These are phyloP conservation scores for Montipora sp. DNA, from an alignment of 64 coral and sea anemone species.

Conservation along the genomic window DNA sequence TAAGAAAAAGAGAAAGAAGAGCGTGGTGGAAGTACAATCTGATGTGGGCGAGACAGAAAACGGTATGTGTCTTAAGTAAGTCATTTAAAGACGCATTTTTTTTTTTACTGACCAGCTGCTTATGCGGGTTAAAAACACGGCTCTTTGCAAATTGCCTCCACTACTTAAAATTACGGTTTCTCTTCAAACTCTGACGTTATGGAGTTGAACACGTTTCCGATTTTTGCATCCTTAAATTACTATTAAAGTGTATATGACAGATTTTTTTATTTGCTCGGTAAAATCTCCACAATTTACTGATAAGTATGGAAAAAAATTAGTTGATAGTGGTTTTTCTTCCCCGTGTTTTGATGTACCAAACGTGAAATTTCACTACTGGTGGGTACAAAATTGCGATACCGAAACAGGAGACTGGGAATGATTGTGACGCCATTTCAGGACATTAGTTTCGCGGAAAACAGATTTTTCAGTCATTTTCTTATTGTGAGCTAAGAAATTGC, in stretches of 20 bases:
- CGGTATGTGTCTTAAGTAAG: neutral
- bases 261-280: too few species aligned
- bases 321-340: neutral
- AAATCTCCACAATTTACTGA: neutral
- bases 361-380: neutral
- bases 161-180: too few species aligned
- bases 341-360: neutral
- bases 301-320: neutral
- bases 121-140: too few species aligned
- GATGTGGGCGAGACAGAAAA: constrained; percentile 8
- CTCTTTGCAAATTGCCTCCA: too few species aligned
- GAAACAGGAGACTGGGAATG: neutral
- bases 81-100: neutral
- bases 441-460: too few species aligned
- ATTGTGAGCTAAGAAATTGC: neutral
- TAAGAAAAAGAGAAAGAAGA: constrained; percentile 49
- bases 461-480: neutral
- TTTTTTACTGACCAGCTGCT: neutral
- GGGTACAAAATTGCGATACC: neutral
- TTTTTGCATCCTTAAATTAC: too few species aligned
- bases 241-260: too few species aligned
- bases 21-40: constrained; percentile 5
- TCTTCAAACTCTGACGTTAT: too few species aligned
- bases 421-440: neutral
- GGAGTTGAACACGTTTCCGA: too few species aligned